A percentile compares a stretch with the other conserved stretches of the same genome.
phyloP scores from a whole-genome alignment of 1,140 invertebrate species.

The Mactra quadrangularis region DNA sequence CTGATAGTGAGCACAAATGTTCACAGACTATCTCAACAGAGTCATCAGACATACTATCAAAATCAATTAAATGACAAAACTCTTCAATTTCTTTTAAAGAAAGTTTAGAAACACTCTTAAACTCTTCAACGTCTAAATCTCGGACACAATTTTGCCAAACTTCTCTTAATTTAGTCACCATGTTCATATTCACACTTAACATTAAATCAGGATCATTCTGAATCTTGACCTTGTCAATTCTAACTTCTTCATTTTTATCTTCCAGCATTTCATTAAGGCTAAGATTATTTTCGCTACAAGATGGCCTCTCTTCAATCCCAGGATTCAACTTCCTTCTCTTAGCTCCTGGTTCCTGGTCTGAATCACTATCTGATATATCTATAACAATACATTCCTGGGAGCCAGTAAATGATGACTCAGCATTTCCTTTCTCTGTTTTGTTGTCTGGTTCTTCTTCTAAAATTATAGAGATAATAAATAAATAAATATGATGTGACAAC shows the following conservation, averaged over 20 bases:
- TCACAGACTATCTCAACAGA: conserved; percentile 22
- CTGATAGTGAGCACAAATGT: conserved; percentile 6
- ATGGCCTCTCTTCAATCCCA: no score
- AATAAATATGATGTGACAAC: no score
- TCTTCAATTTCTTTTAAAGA: conserved; percentile 26
- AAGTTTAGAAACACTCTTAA: conserved; percentile 5
- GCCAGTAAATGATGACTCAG: no score
- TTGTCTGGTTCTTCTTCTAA: no score
- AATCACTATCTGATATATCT: no score
- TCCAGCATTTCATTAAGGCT: neutral
- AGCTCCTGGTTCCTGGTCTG: no score
- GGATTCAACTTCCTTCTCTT: no score
- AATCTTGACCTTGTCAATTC: neutral
- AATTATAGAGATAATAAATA: no score
- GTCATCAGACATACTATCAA: conserved; percentile 41
- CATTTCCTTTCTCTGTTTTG: no score
- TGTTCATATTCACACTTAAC: neutral
- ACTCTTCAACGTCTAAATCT: neutral
- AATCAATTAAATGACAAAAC: conserved; percentile 18
- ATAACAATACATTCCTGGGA: no score
- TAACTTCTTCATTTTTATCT: no score
- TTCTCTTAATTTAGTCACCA: conserved; percentile 15
- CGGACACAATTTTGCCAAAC: conserved; percentile 16
- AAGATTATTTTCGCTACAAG: neutral
- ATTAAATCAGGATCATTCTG: neutral